A percentile compares a stretch with the other conserved stretches of the same genome.
Evolutionary conservation across 2,797 vertebrate species (phyloP).

Genomic region (Discoglossus pictus): DNA sequence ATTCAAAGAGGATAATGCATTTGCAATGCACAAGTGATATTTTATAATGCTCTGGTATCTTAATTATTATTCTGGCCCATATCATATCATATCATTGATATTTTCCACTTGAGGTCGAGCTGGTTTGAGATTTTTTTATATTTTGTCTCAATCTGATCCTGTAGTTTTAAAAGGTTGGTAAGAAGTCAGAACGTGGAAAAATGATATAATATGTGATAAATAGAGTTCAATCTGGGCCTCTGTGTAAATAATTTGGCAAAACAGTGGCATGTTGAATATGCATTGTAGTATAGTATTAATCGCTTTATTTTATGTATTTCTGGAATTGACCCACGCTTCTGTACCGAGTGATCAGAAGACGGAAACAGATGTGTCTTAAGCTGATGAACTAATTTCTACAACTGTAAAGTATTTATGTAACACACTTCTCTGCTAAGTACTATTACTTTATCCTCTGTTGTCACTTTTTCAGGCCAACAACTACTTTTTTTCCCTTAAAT

Average conservation of each 20-base stretch:
- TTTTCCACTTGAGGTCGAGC: too few relatives aligned
- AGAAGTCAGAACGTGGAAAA: too few relatives aligned
- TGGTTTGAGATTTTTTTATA: too few relatives aligned
- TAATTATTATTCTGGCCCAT: too few relatives aligned
- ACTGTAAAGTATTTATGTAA: conserved; percentile 12
- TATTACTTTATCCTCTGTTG: conserved; percentile 17
- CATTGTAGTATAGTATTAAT: conserved; percentile 21
- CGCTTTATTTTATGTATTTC: conserved; percentile 17
- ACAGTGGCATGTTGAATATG: conserved; percentile 8
- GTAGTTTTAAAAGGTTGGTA: too few relatives aligned
- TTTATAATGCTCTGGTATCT: too few relatives aligned
- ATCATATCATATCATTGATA: too few relatives aligned
- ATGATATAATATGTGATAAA: too few relatives aligned
- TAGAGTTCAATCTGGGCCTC: background rate
- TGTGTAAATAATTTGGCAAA: background rate
- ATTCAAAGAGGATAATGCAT: too few relatives aligned
- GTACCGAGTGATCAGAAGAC: conserved; percentile 20
- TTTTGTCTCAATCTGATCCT: too few relatives aligned
- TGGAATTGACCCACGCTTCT: conserved; percentile 33
- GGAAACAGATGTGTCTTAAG: conserved; percentile 18
- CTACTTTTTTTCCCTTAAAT: conserved; percentile 21
- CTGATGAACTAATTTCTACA: conserved; percentile 17
- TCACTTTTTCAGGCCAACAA: conserved; percentile 9
- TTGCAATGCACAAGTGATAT: too few relatives aligned
- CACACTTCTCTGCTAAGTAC: background rate